Evolutionary conservation across 2,797 vertebrate species (phyloP).

Genomic region (Diplodus puntazzo): DNA sequence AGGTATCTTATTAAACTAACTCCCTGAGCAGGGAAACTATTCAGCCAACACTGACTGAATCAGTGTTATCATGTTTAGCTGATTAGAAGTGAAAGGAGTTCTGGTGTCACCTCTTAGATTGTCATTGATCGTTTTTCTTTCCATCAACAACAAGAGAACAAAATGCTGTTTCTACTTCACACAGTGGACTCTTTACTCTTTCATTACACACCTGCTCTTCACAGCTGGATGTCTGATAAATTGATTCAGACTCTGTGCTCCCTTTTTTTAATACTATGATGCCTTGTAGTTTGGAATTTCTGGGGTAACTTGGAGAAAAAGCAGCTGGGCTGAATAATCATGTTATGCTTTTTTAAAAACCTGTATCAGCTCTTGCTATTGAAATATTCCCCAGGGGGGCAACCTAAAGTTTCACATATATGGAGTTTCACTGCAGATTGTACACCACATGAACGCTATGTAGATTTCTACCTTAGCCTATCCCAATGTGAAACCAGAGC

Average conservation of each 20-base stretch:
- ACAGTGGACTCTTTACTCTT: slow-evolving; percentile 35
- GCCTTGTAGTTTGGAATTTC: slow-evolving; percentile 9
- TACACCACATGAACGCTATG: slow-evolving; percentile 12
- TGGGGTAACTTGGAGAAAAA: slow-evolving; percentile 2
- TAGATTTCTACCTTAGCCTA: slow-evolving; percentile 5
- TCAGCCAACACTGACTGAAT: slow-evolving; percentile 46
- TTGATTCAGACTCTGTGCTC: slow-evolving; percentile 25
- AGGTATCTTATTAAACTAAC: slow-evolving; percentile 57
- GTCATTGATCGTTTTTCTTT: slow-evolving; percentile 61
- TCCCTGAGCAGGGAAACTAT: slow-evolving; percentile 49
- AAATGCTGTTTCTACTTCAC: slow-evolving; percentile 50
- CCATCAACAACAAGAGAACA: slow-evolving; percentile 51
- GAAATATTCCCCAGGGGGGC: slow-evolving; percentile 23
- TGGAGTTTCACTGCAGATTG: not conserved
- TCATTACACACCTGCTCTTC: slow-evolving; percentile 41
- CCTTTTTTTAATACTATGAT: slow-evolving; percentile 25
- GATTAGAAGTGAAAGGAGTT: slow-evolving; percentile 63
- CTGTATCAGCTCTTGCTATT: not conserved
- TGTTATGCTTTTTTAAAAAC: not conserved
- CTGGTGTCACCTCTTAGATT: slow-evolving; percentile 65
- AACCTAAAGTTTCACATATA: slow-evolving; percentile 2
- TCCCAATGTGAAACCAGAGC: slow-evolving; percentile 50
- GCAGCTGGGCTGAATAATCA: slow-evolving; percentile 27
- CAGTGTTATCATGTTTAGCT: slow-evolving; percentile 63
- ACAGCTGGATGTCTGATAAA: slow-evolving; percentile 45